Evolutionary conservation across 1,140 invertebrate genomes (phyloP).

Genomic region (Euglossa dilemma): DNA sequence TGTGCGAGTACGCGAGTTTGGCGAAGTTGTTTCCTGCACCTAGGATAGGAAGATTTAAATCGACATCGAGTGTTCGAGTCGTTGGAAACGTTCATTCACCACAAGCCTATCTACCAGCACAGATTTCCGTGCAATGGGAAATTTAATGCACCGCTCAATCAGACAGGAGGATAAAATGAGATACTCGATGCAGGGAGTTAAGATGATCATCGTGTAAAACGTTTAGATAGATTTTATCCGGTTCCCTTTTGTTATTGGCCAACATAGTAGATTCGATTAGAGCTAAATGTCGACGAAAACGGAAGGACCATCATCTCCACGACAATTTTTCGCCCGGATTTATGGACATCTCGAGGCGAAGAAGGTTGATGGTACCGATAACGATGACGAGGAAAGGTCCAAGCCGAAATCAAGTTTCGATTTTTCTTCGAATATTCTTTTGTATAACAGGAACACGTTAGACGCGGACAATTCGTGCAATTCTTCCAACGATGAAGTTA

Average conservation of each 20-base stretch:
- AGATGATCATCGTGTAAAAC: neutral
- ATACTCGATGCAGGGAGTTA: no score
- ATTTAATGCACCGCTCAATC: neutral
- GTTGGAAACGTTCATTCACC: neutral
- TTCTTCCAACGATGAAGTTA: constrained; percentile 7
- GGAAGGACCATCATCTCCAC: constrained; percentile 84
- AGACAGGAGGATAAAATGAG: neutral
- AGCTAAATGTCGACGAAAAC: constrained; percentile 72
- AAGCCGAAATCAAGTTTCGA: constrained; percentile 34
- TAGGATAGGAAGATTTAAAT: neutral
- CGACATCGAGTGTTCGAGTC: neutral
- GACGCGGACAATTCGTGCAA: neutral
- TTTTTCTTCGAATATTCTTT: constrained; percentile 25
- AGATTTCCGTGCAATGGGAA: neutral
- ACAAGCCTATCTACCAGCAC: neutral
- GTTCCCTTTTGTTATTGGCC: neutral
- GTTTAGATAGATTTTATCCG: no score
- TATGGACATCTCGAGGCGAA: constrained; percentile 85
- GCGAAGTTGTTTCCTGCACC: neutral
- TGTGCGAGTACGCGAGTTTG: neutral
- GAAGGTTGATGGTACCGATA: constrained; percentile 57
- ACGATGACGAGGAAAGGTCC: constrained; percentile 39
- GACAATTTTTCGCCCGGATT: constrained; percentile 86
- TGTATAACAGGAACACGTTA: neutral
- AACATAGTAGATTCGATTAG: neutral